Percentiles rank a stretch among this genome's conserved stretches.
These are phyloP conservation scores for Chaetura pelagica DNA, from an alignment of 2,113 vertebrate species.

Conservation along the genomic window DNA sequence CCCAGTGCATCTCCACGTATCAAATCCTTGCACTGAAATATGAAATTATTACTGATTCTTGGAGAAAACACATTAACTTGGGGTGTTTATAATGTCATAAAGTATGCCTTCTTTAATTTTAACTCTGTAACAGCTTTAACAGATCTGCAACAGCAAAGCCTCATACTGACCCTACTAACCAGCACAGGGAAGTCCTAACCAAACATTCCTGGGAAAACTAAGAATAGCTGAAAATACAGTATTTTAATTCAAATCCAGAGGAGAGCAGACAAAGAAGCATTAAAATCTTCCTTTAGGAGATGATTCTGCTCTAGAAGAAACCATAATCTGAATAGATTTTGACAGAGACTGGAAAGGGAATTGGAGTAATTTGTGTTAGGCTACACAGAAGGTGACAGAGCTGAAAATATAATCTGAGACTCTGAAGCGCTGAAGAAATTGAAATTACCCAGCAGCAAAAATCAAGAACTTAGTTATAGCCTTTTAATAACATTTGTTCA, in stretches of 20 bases:
- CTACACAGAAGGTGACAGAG: neutral
- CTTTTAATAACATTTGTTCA: neutral
- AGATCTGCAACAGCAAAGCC: neutral
- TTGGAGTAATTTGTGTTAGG: neutral
- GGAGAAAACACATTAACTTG: neutral
- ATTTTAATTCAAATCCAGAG: neutral
- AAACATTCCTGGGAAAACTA: neutral
- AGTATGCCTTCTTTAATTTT: neutral
- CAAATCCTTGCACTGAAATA: neutral
- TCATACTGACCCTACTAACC: rapidly evolving
- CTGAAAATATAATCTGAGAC: neutral
- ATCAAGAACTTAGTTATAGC: neutral
- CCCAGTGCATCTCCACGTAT: neutral
- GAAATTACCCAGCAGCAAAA: neutral
- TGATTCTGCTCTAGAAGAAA: neutral
- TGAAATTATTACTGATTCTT: neutral
- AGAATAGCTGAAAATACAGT: neutral
- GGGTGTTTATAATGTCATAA: neutral
- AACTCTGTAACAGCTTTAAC: neutral
- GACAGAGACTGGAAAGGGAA: neutral
- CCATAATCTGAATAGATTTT: neutral
- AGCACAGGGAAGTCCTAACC: neutral
- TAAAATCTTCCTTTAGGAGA: neutral
- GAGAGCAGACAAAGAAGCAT: neutral
- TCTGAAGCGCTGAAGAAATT: neutral